Evolutionary conservation across 1,140 invertebrate species (phyloP).

Genomic region (Nephila pilipes): DNA sequence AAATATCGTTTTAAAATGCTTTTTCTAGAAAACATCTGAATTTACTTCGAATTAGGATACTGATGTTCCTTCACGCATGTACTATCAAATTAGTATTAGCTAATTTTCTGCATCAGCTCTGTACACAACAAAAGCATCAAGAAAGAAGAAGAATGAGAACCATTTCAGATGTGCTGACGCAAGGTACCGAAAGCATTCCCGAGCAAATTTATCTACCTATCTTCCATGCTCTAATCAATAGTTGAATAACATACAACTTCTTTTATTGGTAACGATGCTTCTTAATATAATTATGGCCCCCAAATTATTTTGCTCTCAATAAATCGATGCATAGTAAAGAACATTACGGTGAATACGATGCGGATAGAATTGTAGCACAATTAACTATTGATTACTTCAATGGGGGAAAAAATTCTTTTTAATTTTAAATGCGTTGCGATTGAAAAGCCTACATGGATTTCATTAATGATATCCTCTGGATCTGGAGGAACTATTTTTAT

Average conservation of each 20-base stretch:
- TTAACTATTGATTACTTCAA: too few species aligned
- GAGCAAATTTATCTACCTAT: neutral
- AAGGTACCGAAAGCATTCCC: neutral
- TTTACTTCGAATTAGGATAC: too few species aligned
- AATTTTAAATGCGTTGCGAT: too few species aligned
- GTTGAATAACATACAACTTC: neutral
- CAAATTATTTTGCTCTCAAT: neutral
- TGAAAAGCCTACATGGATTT: too few species aligned
- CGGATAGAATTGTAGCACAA: neutral
- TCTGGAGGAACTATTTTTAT: too few species aligned
- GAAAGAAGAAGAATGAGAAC: neutral
- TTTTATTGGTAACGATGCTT: neutral
- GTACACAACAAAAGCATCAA: neutral
- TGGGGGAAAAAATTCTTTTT: too few species aligned
- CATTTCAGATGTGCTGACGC: constrained; percentile 13
- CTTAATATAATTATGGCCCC: neutral
- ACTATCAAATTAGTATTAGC: neutral
- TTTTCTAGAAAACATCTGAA: too few species aligned
- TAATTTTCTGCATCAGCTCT: neutral
- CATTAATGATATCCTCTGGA: too few species aligned
- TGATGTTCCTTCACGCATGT: neutral
- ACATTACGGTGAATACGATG: neutral
- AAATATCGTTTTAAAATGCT: too few species aligned
- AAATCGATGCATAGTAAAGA: neutral
- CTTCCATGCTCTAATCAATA: constrained; percentile 2